These are phyloP conservation scores for Saccostrea cuccullata DNA, from an alignment of 1,140 invertebrate genomes.

Conservation along the genomic window DNA sequence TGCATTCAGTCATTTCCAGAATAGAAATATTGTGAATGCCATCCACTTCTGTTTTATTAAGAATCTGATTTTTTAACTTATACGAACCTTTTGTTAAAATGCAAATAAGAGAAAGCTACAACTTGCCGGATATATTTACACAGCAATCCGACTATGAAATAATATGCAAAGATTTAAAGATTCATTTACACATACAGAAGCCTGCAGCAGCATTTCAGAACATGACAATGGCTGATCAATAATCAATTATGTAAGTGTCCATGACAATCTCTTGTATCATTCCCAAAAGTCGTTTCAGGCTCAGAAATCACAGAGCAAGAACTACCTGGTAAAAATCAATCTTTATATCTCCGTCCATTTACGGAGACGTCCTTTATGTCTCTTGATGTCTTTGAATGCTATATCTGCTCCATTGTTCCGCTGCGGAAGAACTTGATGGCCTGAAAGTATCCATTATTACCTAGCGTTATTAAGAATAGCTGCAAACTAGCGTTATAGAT, in stretches of 20 bases:
- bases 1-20: no score
- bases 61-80: not conserved
- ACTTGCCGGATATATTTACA: not conserved
- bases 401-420: slow-evolving; percentile 7
- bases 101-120: not conserved
- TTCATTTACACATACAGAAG: not conserved
- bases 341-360: slow-evolving; percentile 21
- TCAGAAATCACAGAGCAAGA: not conserved
- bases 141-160: not conserved
- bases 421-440: not conserved
- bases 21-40: no score
- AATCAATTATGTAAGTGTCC: slow-evolving; percentile 36
- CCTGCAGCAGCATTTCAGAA: not conserved
- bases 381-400: not conserved
- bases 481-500: not conserved
- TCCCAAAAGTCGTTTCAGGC: slow-evolving; percentile 23
- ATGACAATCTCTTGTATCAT: slow-evolving; percentile 22
- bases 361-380: not conserved
- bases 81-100: not conserved
- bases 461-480: not conserved
- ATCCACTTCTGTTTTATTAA: not conserved
- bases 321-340: slow-evolving; percentile 34
- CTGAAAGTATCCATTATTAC: not conserved
- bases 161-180: not conserved
- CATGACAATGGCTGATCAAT: slow-evolving; percentile 22